phyloP scores from a whole-genome alignment of 1,140 invertebrate species.

The Trichonephila clavipes region DNA sequence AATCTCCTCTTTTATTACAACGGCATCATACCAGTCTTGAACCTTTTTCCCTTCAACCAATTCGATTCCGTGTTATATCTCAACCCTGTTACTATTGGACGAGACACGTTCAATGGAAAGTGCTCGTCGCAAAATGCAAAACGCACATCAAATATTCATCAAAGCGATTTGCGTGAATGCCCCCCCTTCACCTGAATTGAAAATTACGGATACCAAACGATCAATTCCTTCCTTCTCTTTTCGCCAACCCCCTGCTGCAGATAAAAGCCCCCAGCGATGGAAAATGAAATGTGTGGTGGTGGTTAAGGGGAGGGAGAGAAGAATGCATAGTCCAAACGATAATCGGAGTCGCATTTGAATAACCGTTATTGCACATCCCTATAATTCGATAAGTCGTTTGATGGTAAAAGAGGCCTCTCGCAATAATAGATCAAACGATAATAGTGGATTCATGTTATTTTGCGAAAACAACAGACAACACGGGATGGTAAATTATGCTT shows the following conservation, averaged over 20 bases:
- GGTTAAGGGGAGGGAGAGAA: too few species aligned
- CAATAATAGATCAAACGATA: slow-evolving; percentile 29
- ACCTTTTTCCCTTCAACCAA: neutral
- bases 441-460: slow-evolving; percentile 24
- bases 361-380: slow-evolving; percentile 47
- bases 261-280: neutral
- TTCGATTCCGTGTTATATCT: slow-evolving; percentile 11
- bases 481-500: neutral
- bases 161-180: slow-evolving; percentile 10
- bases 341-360: slow-evolving; percentile 26
- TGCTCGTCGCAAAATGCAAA: neutral
- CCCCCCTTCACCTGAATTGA: neutral
- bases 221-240: neutral
- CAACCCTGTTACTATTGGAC: neutral
- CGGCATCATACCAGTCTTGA: neutral
- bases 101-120: slow-evolving; percentile 22
- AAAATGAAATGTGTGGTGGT: neutral
- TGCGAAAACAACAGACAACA: neutral
- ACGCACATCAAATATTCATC: slow-evolving; percentile 18
- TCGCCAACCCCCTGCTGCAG: neutral
- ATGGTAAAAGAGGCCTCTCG: neutral
- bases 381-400: slow-evolving; percentile 36
- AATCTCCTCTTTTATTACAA: slow-evolving; percentile 2
- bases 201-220: slow-evolving; percentile 8
- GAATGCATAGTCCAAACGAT: neutral